Evolutionary conservation across 2,888 invertebrate species (phyloP).

Genomic region (Alloscopus bannaensis): DNA sequence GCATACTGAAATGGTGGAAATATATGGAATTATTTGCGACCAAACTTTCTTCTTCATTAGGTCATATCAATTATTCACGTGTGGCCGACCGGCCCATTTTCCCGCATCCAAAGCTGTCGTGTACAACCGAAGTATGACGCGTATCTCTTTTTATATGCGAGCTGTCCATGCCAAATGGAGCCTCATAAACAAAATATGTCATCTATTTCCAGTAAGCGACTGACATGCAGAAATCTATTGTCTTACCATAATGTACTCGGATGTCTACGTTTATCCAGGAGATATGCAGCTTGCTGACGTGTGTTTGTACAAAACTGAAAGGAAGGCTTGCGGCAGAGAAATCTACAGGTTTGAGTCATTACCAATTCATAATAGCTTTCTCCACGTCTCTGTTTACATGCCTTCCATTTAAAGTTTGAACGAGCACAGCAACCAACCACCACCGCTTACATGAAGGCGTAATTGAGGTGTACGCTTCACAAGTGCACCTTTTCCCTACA

Average conservation of each 20-base stretch:
- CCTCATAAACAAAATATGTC: too few relatives aligned
- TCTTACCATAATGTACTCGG: not conserved
- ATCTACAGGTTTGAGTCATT: slow-evolving; percentile 32
- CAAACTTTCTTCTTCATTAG: slow-evolving; percentile 26
- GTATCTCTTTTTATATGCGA: not conserved
- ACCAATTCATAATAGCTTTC: slow-evolving; percentile 30
- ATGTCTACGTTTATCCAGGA: too few relatives aligned
- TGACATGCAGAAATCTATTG: slow-evolving; percentile 1
- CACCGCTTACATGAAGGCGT: too few relatives aligned
- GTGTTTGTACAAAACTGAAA: too few relatives aligned
- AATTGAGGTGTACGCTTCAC: too few relatives aligned
- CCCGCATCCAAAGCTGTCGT: not conserved
- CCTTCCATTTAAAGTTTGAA: slow-evolving; percentile 7
- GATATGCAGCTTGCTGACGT: too few relatives aligned
- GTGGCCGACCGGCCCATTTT: slow-evolving; percentile 18
- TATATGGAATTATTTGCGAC: slow-evolving; percentile 3
- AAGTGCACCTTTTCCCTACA: not conserved
- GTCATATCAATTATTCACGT: slow-evolving; percentile 25
- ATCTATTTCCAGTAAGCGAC: too few relatives aligned
- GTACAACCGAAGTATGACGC: too few relatives aligned
- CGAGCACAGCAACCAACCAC: too few relatives aligned
- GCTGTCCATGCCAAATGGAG: not conserved
- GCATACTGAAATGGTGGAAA: not conserved
- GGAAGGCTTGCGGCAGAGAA: too few relatives aligned
- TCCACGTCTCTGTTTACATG: not conserved